phyloP scores from a whole-genome alignment of 2,888 invertebrate species.

The Lysandra coridon region DNA sequence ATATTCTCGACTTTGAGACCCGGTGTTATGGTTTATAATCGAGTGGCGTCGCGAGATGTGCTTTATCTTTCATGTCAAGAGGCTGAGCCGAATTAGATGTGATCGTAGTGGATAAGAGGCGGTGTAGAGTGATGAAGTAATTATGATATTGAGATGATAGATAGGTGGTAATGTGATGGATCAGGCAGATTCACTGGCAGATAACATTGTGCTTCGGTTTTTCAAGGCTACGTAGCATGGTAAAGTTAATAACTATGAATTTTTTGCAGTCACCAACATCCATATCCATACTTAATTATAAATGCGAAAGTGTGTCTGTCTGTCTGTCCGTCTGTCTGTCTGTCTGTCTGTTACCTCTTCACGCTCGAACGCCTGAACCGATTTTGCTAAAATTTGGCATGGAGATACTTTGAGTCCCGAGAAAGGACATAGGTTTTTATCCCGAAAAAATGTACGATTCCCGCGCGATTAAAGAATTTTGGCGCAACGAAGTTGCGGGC shows the following conservation, averaged over 20 bases:
- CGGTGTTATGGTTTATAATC: not conserved
- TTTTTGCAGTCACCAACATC: not conserved
- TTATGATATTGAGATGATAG: conserved; percentile 35
- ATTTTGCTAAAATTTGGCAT: too few relatives aligned
- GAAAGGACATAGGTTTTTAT: too few relatives aligned
- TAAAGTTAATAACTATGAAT: not conserved
- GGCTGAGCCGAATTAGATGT: conserved; percentile 39
- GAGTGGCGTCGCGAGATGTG: conserved; percentile 35
- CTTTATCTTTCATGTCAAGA: conserved; percentile 43
- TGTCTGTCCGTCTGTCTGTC: too few relatives aligned
- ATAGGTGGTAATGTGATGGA: conserved; percentile 30
- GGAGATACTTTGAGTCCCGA: too few relatives aligned
- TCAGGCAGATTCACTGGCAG: not conserved
- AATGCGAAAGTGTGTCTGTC: too few relatives aligned
- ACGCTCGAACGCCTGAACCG: too few relatives aligned
- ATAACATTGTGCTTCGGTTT: not conserved
- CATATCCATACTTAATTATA: too few relatives aligned
- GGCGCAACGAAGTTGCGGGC: too few relatives aligned
- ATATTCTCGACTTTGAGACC: not conserved
- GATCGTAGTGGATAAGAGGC: conserved; percentile 31
- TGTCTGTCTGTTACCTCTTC: too few relatives aligned
- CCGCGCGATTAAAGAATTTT: too few relatives aligned
- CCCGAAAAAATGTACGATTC: too few relatives aligned
- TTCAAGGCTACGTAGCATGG: not conserved
- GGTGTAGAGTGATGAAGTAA: conserved; percentile 29